A percentile compares a stretch with the other conserved stretches of the same genome.
phyloP scores from a whole-genome alignment of 30 jellyfish, hydroid and myxozoan species.

The Mastigias papua region DNA sequence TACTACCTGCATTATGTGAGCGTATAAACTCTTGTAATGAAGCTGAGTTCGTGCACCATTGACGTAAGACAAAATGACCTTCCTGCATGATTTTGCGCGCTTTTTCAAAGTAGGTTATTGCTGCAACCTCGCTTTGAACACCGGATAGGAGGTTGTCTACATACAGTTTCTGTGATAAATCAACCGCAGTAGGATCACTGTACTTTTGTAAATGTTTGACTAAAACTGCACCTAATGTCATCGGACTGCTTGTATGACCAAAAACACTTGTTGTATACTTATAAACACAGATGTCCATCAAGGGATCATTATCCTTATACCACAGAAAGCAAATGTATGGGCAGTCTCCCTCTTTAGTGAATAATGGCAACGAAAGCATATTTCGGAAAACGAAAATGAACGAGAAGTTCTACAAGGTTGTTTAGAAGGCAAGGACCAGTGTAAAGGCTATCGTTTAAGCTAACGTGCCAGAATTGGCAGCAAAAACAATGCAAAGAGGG shows the following conservation, averaged over 20 bases:
- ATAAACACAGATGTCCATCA: neutral
- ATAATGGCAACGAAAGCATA: conserved; percentile 60
- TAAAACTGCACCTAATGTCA: conserved; percentile 32
- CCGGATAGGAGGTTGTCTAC: conserved; percentile 45
- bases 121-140: conserved; percentile 37
- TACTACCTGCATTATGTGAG: neutral
- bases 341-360: neutral
- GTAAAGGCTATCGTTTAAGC: conserved; percentile 47
- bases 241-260: neutral
- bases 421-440: conserved; percentile 51
- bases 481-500: conserved; percentile 41
- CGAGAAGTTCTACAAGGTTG: conserved; percentile 24
- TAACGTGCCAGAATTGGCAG: conserved; percentile 53
- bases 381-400: conserved; percentile 41
- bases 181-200: conserved; percentile 35
- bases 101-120: neutral
- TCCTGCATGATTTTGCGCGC: conserved; percentile 7
- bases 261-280: neutral
- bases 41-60: neutral
- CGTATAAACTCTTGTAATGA: neutral
- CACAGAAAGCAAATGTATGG: neutral
- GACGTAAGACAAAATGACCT: neutral
- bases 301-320: neutral
- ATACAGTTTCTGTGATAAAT: conserved; percentile 21
- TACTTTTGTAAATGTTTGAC: conserved; percentile 22